Evolutionary conservation across 2,888 invertebrate species (phyloP), one percentile per base, ranked within the genome.

Genomic region (Hemithea aestivaria): DNA sequence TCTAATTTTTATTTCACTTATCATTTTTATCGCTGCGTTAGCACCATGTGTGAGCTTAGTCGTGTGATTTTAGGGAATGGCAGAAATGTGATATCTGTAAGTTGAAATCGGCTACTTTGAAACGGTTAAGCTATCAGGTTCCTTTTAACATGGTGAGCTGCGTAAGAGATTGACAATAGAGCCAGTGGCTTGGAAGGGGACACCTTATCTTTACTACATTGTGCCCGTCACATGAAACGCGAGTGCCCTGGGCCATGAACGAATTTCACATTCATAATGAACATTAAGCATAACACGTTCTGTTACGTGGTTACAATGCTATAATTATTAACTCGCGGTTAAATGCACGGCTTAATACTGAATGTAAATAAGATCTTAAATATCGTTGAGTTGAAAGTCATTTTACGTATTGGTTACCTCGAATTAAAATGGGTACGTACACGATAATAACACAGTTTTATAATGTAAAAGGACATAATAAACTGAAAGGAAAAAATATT

Each of bases 121-220:
- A 62, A 63, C 52, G 58, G 53, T 43, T 55, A 40, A 49, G 61
- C 61, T 62, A 62, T 62, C 58, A 53, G 55, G 65, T 57, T 71
- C 72, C 74, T 75, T 73, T 78, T 73, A 74, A 70, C 71, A 67
- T 64, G 66, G 69, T 63, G 66, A 65, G 67, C 73, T 76, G 74
- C 74, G 75, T 80, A 76, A 73, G 76, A 78, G 79, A 79, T 76
- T 73, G 75, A 84, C 85, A 84, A 85, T 81, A 66, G 82, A 72
- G 40, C 52, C 78, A 83, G 72, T 84, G 83, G 76, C 69, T 78
- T 59, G 85, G 83, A 85, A 85, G 69, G 74, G 79, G 63, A 64
- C 65, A 76, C 79, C 80, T 84, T 84, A 84, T 84, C 83, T 83
- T 74, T 76, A 73, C 67, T 77, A 76, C 80, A 81, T 79, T 82